Evolutionary conservation across 2,888 invertebrate species (phyloP).

Genomic region (Aleiodes leptofemur): DNA sequence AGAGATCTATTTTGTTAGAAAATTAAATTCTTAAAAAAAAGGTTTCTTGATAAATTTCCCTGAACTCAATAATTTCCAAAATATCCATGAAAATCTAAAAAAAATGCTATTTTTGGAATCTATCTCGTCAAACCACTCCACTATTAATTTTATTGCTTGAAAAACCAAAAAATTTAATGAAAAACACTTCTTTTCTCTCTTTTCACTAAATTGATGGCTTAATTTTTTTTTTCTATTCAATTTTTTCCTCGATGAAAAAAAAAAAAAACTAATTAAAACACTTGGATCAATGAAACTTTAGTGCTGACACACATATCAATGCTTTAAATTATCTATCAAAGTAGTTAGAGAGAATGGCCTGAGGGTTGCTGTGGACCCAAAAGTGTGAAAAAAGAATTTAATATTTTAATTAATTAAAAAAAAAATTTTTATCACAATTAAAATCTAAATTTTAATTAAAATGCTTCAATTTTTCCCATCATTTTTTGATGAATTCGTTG

Average conservation of each 20-base stretch:
- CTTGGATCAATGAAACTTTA: constrained; percentile 7
- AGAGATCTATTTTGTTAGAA: too few species aligned
- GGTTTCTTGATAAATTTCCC: not conserved
- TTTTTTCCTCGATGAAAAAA: not conserved
- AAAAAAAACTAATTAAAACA: constrained; percentile 5
- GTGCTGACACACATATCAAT: constrained; percentile 24
- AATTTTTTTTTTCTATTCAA: too few species aligned
- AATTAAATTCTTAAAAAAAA: not conserved
- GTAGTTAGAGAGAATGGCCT: constrained; percentile 16
- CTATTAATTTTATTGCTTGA: too few species aligned
- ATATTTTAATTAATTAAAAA: not conserved
- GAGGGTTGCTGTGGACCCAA: constrained; percentile 16
- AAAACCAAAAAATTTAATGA: too few species aligned
- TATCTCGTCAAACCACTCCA: too few species aligned
- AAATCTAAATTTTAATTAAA: not conserved
- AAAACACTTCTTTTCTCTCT: too few species aligned
- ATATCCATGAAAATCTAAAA: not conserved
- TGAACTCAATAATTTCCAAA: not conserved
- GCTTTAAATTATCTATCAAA: constrained; percentile 16
- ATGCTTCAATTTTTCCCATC: constrained; percentile 16
- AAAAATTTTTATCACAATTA: constrained; percentile 3
- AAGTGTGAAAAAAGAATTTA: not conserved
- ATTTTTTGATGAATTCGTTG: not conserved
- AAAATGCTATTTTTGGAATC: too few species aligned
- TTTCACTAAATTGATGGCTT: too few species aligned